Base-by-base conservation (phyloP, 2,888 invertebrate species). In the Carpatolechia fugitivella region DNA sequence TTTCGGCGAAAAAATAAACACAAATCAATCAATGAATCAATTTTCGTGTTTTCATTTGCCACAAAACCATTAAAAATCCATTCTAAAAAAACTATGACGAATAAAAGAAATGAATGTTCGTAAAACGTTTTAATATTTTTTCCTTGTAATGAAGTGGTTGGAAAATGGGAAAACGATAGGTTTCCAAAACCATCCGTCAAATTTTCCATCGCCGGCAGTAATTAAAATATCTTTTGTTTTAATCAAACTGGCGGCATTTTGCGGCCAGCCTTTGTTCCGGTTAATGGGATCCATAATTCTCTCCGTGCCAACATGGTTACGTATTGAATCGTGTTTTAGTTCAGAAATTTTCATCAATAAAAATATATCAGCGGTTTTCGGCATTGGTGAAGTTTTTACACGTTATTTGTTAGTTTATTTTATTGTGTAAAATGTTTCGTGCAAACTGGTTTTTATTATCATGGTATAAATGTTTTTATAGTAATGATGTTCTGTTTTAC, bases 151-250 rank as follows among this genome's bases (percentile, higher is more conserved):
- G n/a, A 10, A 51, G 14, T 18, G n/a, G n/a, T 31, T 11, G 14
- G 6, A 20, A 30, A 41, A 29, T 11, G 5, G 29, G 13, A 24
- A 29, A 47, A 47, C 51, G 35, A 56, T 52, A 47, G 56, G 31
- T 54, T 55, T 47, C 7, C 58, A 58, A 49, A 31, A 60, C 54
- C 54, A 57, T 56, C 52, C 48, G 48, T 58, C 58, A 58, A 53
- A 50, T n/a, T 48, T 40, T 52, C 35, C 36, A 46, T 38, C 44
- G 55, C 24, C 33, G 44, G 35, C 14, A 54, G 52, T 60, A 59
- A 59, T 59, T 59, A 60, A 58, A 58, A 56, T 60, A 54, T 57
- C 60, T 60, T 60, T 60, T 60, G 57, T 56, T 60, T 51, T 57
- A 57, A 54, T 57, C 57, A 52, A 56, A 56, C 54, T 33, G 49